Base-by-base conservation (phyloP, 2,113 vertebrate genomes). In the Phaetusa simplex region DNA sequence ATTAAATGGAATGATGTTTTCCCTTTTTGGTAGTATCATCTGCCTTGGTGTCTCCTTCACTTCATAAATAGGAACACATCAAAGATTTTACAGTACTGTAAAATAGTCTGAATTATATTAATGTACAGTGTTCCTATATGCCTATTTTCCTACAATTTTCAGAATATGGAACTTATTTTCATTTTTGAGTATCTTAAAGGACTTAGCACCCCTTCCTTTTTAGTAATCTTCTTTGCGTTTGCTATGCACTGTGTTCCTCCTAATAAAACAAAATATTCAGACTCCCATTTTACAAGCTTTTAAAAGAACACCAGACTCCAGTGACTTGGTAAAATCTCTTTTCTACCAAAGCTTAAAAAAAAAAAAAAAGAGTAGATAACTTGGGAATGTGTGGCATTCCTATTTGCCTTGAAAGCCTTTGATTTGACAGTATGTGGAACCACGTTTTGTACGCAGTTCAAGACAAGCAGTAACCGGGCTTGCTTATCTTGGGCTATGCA, bases 221-320 rank as follows among this genome's bases (percentile, higher is more conserved):
- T 11, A 76, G 95, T 94, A 93, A 97, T 93, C 96, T 94, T 94
- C 83, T 72, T 71, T 94, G 78, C 4, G 12, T 93, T 97, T 95
- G 94, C 88, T 95, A 27, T 71, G 86, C 59, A 61, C 93, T 77
- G 11, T 27, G 52, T 74, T 92, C 86, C 88, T 90, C 83, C 96
- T 74, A 96, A 97, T 97, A 97, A 97, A 97, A 95, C 58, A 82
- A 97, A 97, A 97, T 97, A 97, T 97, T 96, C 97, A 96, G 93
- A 74, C 97, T 95, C 88, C 85, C 81, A 55, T 96, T 96, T 95
- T 96, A 96, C 93, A 95, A 97, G 87, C 94, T 96, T 93, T 94
- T 94, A 94, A 94, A 90, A 97, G 95, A 95, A 94, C 93, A 84
- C 77, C 81, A 97, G 93, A 83, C 91, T 91, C 90, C 91, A 70